These are phyloP conservation scores for Ictidomys tridecemlineatus DNA, from an alignment of 2,113 vertebrate genomes.

Conservation along the genomic window DNA sequence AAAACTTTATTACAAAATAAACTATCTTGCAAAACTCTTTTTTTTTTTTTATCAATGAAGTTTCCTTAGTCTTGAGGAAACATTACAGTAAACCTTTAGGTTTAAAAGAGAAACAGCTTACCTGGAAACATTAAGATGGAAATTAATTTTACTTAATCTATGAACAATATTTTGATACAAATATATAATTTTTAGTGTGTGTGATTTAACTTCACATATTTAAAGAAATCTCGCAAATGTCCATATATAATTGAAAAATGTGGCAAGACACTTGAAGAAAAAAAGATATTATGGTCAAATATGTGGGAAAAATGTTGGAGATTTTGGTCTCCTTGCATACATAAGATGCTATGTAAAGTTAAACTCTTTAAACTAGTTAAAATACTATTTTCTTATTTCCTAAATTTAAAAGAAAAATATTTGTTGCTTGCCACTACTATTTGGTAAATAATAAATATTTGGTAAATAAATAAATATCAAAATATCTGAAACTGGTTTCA, in stretches of 20 bases:
- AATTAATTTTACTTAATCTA: not conserved
- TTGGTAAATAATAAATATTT: not conserved
- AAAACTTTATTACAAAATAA: not conserved
- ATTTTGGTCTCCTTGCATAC: not conserved
- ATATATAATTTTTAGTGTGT: not conserved
- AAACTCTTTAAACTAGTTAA: not conserved
- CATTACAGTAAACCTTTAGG: not conserved
- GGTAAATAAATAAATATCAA: not conserved
- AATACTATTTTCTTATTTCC: not conserved
- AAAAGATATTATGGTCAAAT: not conserved
- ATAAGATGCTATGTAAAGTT: not conserved
- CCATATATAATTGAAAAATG: not conserved
- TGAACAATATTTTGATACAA: not conserved
- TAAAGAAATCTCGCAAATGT: not conserved
- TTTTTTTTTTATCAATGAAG: not conserved
- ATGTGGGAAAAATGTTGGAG: not conserved
- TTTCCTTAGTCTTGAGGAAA: not conserved
- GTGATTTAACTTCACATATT: not conserved
- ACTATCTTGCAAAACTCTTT: not conserved
- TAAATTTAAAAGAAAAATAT: not conserved
- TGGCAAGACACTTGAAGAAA: not conserved
- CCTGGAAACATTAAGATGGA: not conserved
- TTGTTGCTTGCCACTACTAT: not conserved
- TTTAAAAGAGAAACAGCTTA: not conserved
- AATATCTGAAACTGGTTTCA: not conserved